These are phyloP conservation scores for Dinomys branickii DNA, from an alignment of 2,113 vertebrate genomes.

Conservation along the genomic window DNA sequence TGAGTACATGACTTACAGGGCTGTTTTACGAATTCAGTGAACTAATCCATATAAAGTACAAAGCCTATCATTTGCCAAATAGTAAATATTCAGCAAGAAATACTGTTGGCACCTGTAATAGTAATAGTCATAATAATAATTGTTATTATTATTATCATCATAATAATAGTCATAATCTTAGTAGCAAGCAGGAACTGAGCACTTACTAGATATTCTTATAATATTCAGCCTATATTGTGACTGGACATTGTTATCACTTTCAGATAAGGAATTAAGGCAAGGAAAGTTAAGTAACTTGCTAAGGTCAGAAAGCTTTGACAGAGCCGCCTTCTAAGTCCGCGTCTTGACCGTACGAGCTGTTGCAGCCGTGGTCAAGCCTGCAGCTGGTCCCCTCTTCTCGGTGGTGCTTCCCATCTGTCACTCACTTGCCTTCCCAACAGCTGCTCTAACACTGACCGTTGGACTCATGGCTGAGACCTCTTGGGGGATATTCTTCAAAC, in stretches of 20 bases:
- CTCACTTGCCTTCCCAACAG: neutral
- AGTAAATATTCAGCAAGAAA: neutral
- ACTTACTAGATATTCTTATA: neutral
- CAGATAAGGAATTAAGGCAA: neutral
- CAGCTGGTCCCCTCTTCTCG: neutral
- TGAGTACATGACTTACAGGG: neutral
- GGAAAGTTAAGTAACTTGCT: neutral
- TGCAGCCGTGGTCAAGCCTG: too few species aligned
- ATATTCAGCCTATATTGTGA: neutral
- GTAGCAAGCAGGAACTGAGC: neutral
- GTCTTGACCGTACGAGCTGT: fast-evolving
- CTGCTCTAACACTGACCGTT: neutral
- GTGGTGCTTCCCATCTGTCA: neutral
- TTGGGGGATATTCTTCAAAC: neutral
- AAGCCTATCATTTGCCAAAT: neutral
- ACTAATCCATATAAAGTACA: neutral
- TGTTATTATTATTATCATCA: too few species aligned
- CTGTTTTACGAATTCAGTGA: conserved; percentile 5
- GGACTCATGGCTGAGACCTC: neutral
- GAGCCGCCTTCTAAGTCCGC: neutral
- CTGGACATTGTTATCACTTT: neutral
- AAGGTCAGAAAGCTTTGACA: neutral
- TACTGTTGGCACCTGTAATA: neutral
- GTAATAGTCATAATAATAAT: too few species aligned
- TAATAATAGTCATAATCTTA: neutral